Base-by-base conservation (phyloP, 2,797 vertebrate species). In the Pseudochaenichthys georgianus region DNA sequence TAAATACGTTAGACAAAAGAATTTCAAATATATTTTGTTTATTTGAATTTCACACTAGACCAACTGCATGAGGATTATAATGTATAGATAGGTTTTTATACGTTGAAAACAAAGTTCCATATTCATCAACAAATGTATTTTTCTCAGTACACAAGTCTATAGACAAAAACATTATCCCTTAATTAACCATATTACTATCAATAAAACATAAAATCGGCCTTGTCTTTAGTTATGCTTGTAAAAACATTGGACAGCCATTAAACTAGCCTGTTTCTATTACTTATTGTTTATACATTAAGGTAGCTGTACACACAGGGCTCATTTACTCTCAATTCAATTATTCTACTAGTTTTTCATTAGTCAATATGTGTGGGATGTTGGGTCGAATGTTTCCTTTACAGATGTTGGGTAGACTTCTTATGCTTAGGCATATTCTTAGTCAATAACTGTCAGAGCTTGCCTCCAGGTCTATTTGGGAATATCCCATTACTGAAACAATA, bases 1-100 rank as follows among this genome's bases (percentile, higher is more conserved):
- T 99, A 81, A 81, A 73, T 64, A 43, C 10, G n/a, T 9, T 28
- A 8, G 4, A 38, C 8, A 38, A 48, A 23, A 62, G 28, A 11
- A 31, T 62, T 67, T 45, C 3, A 41, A 2, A 15, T 7, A 34
- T 2, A 23, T 53, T 61, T 4, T 8, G 13, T 3, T 28, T 57
- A 0, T 50, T 41, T 47, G 8, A 47, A 46, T 15, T 52, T 8
- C 28, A 28, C 28, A 28, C 28, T 28, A 5, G 28, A 28, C 28
- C 28, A 28, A 28, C 28, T 28, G 28, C 28, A 28, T 28, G 28
- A 28, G 28, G 28, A 23, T 8, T 23, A 9, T 19, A 59, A 21
- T 0, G 19, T 13, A 0, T 4, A 38, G 31, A 16, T 57, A n/a
- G 11, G 54, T 41, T 42, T 19, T 41, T 42, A 15, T 53, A 3